Evolutionary conservation across 2,888 invertebrate species (phyloP).

Genomic region (Lampropteryx suffumata): DNA sequence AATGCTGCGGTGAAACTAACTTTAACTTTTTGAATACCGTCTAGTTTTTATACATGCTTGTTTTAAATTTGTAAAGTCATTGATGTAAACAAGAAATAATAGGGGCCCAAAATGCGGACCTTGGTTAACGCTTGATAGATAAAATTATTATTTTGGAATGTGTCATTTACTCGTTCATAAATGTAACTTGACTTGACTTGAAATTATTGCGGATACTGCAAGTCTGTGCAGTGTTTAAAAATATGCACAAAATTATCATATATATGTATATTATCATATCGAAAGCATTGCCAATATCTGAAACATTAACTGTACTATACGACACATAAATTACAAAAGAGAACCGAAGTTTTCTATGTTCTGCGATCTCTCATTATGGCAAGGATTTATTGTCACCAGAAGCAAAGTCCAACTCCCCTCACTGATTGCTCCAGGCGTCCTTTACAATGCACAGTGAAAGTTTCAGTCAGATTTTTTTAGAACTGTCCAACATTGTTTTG

Average conservation of each 20-base stretch:
- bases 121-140: background rate
- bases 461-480: slow-evolving; percentile 22
- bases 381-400: slow-evolving; percentile 14
- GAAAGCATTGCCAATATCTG: slow-evolving; percentile 1
- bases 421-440: slow-evolving; percentile 56
- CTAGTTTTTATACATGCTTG: slow-evolving; percentile 9
- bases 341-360: too few species aligned
- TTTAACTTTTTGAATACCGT: slow-evolving; percentile 22
- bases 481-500: slow-evolving; percentile 17
- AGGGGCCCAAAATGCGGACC: background rate
- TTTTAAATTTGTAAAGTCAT: background rate
- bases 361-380: slow-evolving; percentile 5
- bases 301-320: background rate
- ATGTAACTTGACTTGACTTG: too few species aligned
- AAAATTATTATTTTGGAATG: background rate
- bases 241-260: too few species aligned
- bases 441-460: slow-evolving; percentile 31
- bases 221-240: too few species aligned
- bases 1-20: slow-evolving; percentile 23
- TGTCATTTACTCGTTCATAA: too few species aligned
- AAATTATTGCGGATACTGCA: too few species aligned
- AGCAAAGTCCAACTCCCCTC: slow-evolving; percentile 28
- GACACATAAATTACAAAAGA: too few species aligned
- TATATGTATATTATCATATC: too few species aligned
- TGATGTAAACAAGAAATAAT: background rate